Evolutionary conservation across 2,888 invertebrate genomes (phyloP), one percentile per base, ranked within the genome.

Genomic region (Gastracanthus pulcherrimus): DNA sequence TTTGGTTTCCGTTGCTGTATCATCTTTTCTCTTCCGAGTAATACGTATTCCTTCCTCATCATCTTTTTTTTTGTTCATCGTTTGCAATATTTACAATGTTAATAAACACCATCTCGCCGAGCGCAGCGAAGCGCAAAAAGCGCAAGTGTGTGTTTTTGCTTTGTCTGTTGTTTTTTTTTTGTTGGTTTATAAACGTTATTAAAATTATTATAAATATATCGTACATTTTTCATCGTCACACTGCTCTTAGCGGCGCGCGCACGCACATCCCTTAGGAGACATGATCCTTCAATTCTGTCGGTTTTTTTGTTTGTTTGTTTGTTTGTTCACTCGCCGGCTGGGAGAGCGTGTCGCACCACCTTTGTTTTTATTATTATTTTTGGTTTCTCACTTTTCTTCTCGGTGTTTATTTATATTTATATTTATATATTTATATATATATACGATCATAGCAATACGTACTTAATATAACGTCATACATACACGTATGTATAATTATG

Each of bases 201-300:
- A 90, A 91, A 91, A 90, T 90, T 89, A 90, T 88, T 90, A 90
- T 89, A 90, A 90, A 91, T 91, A 89, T 90, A 90, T 91, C 88
- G 87, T 90, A 90, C 90, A 90, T 87, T 89, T 88, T 87, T 86
- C 76, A 82, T 82, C 76, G 76, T 77, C 72, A 81, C 77, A 80
- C 81, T 83, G 77, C 74, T 81, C 75, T 84, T 85, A 84, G 85
- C 85, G 85, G 85, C 84, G 87, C 84, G 87, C 86, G 86, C 88
- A 86, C 83, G 83, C 81, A 66, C 72, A 64, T 70, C 55, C 58
- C 76, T 74, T 69, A 62, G 58, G 34, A 79, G 76, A 82, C 70
- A 79, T 77, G 66, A 77, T 70, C 51, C 71, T 41, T 77, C 48
- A 72, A 71, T 72, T 70, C 19, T 67, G 55, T 41, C 38, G 31